Conservation (phyloP, 2,888 invertebrate species). For the Podotricha telesiphe region DNA sequence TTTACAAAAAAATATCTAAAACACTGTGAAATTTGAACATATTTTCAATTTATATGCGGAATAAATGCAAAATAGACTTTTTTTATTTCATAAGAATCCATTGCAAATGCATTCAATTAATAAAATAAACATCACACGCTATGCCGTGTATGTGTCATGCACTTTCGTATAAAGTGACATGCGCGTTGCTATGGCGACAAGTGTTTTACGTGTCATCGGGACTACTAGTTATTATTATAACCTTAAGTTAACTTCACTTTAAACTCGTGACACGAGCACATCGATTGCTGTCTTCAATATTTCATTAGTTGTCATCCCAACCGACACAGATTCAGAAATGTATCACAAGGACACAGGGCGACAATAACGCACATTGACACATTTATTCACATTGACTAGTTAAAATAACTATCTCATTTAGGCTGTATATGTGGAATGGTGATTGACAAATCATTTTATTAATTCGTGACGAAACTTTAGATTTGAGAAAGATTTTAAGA, state of each 20-base stretch:
- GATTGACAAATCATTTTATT: not conserved
- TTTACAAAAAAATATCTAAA: too few species aligned
- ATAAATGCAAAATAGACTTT: too few species aligned
- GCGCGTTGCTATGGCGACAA: not conserved
- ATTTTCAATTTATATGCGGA: too few species aligned
- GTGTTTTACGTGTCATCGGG: constrained; percentile 51
- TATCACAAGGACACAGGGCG: constrained; percentile 41
- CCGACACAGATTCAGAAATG: constrained; percentile 40
- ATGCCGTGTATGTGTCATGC: too few species aligned
- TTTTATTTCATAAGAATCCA: too few species aligned
- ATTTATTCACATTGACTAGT: constrained; percentile 25
- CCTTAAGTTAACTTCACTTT: constrained; percentile 16
- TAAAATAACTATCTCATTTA: constrained; percentile 2
- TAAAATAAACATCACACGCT: too few species aligned
- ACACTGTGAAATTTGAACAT: too few species aligned
- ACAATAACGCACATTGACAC: constrained; percentile 39
- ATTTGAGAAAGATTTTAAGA: too few species aligned
- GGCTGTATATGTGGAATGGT: not conserved
- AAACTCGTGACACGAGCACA: constrained; percentile 5
- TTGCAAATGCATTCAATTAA: too few species aligned
- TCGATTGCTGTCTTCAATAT: constrained; percentile 26
- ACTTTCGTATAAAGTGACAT: too few species aligned
- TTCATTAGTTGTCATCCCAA: constrained; percentile 35
- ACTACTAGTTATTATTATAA: constrained; percentile 10
- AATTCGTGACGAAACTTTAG: too few species aligned